Evolutionary conservation across 1,140 invertebrate genomes (phyloP), one percentile per base, ranked within the genome.

Genomic region (Sycophaga agraensis): DNA sequence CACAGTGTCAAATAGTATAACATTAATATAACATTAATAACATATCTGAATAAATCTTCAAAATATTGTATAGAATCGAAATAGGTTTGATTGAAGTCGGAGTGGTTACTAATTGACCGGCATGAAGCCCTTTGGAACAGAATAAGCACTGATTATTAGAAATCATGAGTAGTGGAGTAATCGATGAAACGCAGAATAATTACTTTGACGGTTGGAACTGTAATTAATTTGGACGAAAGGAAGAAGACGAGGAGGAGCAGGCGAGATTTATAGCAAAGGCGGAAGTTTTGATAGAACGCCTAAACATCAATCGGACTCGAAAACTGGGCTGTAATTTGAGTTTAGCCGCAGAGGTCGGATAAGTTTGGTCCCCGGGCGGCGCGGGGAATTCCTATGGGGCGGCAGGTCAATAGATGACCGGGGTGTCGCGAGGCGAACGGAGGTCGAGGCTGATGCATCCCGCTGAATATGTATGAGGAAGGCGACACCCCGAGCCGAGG

Each of bases 381-480:
- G 31, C 34, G 59, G 45, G 51, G 61, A 65, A 67, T 68, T 66
- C 71, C 69, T 70, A 35, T 46, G 70, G 71, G 68, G 72, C 66
- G 68, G 59, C 70, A 63, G 71, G 78, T 76, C 76, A 80, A 79
- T 80, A 79, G 75, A 77, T 79, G 73, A 74, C 69, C 75, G 66
- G 67, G 70, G 68, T 53, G 55, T 57, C 62, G 55, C 46, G 63
- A 66, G 66, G 60, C 19, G 35, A 42, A 16, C 17, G 40, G 24
- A 39, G 42, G 56, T 31, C 63, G 71, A 73, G 70, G 68, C 19
- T 75, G 77, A 76, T 78, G 76, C 74, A 78, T 77, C 66, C 66
- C 70, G 66, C 69, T 81, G 78, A 81, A 80, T 81, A 81, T 81
- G 79, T 78, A 81, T 81, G 79, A 80, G 72, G 70, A 60, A 68